Conservation (phyloP, 1,140 invertebrate genomes). For the Trinorchestia longiramus region DNA sequence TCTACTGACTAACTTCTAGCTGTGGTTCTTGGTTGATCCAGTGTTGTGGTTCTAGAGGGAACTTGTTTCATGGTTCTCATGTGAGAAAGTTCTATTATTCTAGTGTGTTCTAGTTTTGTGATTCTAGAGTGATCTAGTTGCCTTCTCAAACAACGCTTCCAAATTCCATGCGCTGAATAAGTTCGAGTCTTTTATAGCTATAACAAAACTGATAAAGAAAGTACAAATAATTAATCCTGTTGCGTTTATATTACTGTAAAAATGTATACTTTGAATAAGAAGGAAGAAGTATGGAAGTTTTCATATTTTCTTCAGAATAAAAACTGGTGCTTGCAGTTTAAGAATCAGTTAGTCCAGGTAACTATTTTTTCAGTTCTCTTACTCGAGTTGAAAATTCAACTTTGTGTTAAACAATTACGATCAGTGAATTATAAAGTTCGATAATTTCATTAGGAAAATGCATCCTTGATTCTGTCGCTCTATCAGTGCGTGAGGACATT, state of each 20-base stretch:
- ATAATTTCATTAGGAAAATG: not conserved
- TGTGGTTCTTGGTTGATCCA: not conserved
- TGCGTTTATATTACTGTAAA: too few species aligned
- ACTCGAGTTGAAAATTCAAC: not conserved
- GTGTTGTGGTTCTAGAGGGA: not conserved
- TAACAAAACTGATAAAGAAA: too few species aligned
- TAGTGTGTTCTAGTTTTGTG: not conserved
- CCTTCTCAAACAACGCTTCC: too few species aligned
- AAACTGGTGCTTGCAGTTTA: too few species aligned
- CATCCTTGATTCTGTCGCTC: not conserved
- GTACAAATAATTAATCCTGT: too few species aligned
- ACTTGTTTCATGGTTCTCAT: not conserved
- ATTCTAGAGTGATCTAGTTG: not conserved
- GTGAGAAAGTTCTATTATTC: not conserved
- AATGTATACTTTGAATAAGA: too few species aligned
- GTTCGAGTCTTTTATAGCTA: too few species aligned
- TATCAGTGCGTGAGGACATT: not conserved
- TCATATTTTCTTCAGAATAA: too few species aligned
- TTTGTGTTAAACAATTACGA: not conserved
- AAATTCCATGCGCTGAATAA: too few species aligned
- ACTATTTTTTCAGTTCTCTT: not conserved
- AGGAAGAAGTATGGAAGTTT: too few species aligned
- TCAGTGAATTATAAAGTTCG: not conserved
- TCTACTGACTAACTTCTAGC: not conserved
- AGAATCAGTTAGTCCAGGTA: too few species aligned